Evolutionary conservation across 2,888 invertebrate species (phyloP).

Genomic region (Formica aserva): DNA sequence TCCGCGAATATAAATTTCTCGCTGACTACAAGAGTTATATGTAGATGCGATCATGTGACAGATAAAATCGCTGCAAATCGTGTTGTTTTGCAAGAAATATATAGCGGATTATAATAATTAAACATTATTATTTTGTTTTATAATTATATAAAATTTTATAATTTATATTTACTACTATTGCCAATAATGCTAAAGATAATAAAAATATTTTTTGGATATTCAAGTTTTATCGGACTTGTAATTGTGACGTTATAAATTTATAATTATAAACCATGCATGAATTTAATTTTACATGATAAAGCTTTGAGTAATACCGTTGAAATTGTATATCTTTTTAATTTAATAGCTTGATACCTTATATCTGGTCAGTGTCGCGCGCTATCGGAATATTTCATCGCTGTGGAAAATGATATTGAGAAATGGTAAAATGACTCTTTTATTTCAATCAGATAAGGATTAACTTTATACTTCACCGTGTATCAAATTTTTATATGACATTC

Average conservation of each 20-base stretch:
- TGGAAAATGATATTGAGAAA: constrained; percentile 9
- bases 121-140: not conserved
- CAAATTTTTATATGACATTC: constrained; percentile 39
- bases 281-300: not conserved
- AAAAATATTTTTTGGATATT: not conserved
- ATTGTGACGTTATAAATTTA: constrained; percentile 13
- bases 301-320: not conserved
- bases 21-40: constrained; percentile 11
- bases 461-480: constrained; percentile 41
- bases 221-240: not conserved
- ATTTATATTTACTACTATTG: not conserved
- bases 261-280: not conserved
- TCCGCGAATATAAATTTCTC: constrained; percentile 10
- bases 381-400: not conserved
- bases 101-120: not conserved
- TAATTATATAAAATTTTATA: not conserved
- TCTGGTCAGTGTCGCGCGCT: not conserved
- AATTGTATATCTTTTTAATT: not conserved
- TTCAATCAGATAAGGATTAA: constrained; percentile 49
- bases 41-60: not conserved
- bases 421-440: constrained; percentile 36
- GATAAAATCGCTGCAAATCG: not conserved
- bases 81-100: not conserved
- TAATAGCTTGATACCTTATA: constrained; percentile 10
- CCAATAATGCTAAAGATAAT: not conserved